Evolutionary conservation across 2,888 invertebrate species (phyloP).

Genomic region (Drosophila pseudotakahashii): DNA sequence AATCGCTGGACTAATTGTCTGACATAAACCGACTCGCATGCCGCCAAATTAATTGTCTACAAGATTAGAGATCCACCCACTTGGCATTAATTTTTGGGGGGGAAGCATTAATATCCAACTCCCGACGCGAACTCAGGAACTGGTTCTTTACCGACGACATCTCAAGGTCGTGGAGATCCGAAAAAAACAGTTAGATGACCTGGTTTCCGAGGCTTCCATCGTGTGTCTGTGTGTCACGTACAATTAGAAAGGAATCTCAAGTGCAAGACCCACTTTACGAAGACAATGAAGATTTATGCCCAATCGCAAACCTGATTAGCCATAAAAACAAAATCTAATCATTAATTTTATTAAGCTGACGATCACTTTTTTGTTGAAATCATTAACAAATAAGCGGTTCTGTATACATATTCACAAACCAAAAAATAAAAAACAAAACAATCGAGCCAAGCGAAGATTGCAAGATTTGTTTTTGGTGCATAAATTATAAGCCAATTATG

Average conservation of each 20-base stretch:
- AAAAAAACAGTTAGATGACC: slow-evolving; percentile 65
- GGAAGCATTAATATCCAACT: slow-evolving; percentile 18
- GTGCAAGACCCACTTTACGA: slow-evolving; percentile 49
- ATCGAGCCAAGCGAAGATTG: slow-evolving; percentile 30
- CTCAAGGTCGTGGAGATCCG: slow-evolving; percentile 47
- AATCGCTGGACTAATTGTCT: slow-evolving; percentile 26
- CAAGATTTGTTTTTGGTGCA: slow-evolving; percentile 58
- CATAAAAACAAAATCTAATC: slow-evolving; percentile 59
- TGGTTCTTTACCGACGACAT: slow-evolving; percentile 28
- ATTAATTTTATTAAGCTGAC: slow-evolving; percentile 78
- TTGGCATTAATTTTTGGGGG: not conserved
- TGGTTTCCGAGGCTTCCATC: slow-evolving; percentile 43
- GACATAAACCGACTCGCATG: slow-evolving; percentile 1
- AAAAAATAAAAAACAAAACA: slow-evolving; percentile 57
- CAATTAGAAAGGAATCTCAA: slow-evolving; percentile 75
- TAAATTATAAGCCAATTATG: slow-evolving; percentile 77
- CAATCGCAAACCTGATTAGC: slow-evolving; percentile 63
- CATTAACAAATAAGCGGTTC: slow-evolving; percentile 75
- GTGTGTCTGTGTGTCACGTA: slow-evolving; percentile 52
- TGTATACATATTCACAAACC: slow-evolving; percentile 50
- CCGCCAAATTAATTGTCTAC: slow-evolving; percentile 37
- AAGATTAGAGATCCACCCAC: slow-evolving; percentile 45
- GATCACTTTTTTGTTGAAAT: slow-evolving; percentile 76
- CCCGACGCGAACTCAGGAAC: slow-evolving; percentile 22
- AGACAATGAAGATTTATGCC: slow-evolving; percentile 61